Evolutionary conservation across 2,113 vertebrate genomes (phyloP).

Genomic region (Platysternon megacephalum): DNA sequence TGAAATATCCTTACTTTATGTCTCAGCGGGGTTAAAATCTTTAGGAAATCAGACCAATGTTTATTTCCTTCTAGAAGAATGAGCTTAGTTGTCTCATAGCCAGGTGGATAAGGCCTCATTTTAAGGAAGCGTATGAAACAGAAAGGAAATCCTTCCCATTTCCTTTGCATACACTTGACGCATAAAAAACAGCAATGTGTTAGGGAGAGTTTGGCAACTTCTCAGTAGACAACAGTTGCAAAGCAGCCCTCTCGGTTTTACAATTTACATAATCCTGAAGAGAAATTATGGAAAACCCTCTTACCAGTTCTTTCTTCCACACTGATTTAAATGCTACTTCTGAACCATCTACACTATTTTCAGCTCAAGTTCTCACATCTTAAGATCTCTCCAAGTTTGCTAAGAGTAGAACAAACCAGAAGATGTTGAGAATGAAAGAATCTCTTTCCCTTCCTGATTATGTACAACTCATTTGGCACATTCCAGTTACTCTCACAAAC

Average conservation of each 20-base stretch:
- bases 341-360: not conserved
- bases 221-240: not conserved
- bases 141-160: conserved; percentile 65
- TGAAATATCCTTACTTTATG: not conserved
- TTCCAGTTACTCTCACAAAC: not conserved
- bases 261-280: not conserved
- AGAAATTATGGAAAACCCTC: not conserved
- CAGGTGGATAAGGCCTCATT: conserved; percentile 53
- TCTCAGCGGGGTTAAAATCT: not conserved
- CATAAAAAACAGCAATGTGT: not conserved
- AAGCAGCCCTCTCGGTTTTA: conserved; percentile 26
- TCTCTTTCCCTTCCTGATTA: not conserved
- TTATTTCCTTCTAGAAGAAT: conserved; percentile 36
- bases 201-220: not conserved
- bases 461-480: not conserved
- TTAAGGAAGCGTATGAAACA: conserved; percentile 58
- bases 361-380: not conserved
- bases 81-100: conserved; percentile 17
- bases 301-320: not conserved
- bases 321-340: not conserved
- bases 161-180: conserved; percentile 45
- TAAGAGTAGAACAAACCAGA: not conserved
- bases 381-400: not conserved
- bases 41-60: conserved; percentile 14
- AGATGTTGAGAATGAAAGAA: not conserved